Conservation (phyloP, 2,113 vertebrate species). For the Petroica traversi region DNA sequence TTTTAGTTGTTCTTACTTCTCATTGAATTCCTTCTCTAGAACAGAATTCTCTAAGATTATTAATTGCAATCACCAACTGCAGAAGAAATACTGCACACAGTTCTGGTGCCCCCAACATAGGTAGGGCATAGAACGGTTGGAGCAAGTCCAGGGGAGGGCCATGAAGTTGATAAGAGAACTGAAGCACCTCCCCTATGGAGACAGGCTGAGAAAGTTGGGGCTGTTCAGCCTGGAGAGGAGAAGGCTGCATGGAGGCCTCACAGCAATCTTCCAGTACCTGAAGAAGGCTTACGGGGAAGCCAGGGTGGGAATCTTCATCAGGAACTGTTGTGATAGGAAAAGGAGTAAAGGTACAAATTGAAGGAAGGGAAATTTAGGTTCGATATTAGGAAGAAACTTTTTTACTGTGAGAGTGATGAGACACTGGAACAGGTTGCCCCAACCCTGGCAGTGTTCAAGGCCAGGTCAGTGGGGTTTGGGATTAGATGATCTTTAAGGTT, state of each 20-base stretch:
- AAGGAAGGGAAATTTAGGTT: neutral
- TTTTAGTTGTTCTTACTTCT: neutral
- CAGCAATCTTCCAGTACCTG: neutral
- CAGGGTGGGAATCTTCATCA: neutral
- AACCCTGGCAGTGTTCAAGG: neutral
- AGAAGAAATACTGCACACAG: neutral
- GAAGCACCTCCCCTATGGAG: neutral
- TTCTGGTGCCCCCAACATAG: neutral
- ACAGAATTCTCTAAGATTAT: neutral
- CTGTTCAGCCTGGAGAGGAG: neutral
- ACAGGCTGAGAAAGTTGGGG: neutral
- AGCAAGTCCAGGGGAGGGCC: neutral
- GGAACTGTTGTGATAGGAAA: neutral
- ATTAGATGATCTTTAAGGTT: neutral
- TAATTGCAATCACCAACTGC: neutral
- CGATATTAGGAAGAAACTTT: neutral
- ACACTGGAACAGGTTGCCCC: neutral
- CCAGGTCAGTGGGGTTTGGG: fast-evolving
- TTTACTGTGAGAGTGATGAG: neutral
- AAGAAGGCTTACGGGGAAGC: neutral
- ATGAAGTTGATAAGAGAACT: neutral
- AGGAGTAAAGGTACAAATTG: neutral
- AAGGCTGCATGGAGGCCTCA: neutral
- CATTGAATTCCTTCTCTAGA: neutral
- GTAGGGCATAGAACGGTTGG: neutral